A percentile compares a stretch with the other conserved stretches of the same genome.
Conservation (phyloP, 2,113 vertebrate genomes). For the Phylloscopus whistleri region DNA sequence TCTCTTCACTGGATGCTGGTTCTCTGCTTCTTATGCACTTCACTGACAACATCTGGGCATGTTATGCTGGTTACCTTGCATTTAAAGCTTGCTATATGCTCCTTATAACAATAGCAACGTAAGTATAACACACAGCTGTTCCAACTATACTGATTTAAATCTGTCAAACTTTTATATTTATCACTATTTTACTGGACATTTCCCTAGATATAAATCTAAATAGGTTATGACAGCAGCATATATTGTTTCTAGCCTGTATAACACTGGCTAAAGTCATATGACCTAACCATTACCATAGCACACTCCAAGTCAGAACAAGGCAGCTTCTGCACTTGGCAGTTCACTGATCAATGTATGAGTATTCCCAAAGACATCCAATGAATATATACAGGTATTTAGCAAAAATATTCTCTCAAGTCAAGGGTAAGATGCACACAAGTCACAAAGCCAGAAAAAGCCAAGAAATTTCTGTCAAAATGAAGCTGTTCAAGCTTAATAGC, state of each 20-base stretch:
- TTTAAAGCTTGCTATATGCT: constrained; percentile 91
- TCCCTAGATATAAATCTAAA: background rate
- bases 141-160: background rate
- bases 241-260: background rate
- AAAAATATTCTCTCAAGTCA: background rate
- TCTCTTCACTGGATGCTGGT: constrained; percentile 80
- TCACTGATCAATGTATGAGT: background rate
- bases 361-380: background rate
- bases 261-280: background rate
- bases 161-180: background rate
- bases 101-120: constrained; percentile 93
- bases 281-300: background rate
- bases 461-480: background rate
- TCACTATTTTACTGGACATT: background rate
- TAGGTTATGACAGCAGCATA: background rate
- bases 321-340: background rate
- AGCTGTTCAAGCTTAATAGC: background rate
- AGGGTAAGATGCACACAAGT: background rate
- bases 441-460: background rate
- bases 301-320: background rate
- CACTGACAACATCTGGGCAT: constrained; percentile 82
- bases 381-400: background rate
- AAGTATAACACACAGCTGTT: constrained; percentile 56
- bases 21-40: constrained; percentile 86
- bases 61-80: constrained; percentile 80